A percentile compares a stretch with the other conserved stretches of the same genome.
phyloP scores from a whole-genome alignment of 2,797 vertebrate genomes.

The Bradypus variegatus region DNA sequence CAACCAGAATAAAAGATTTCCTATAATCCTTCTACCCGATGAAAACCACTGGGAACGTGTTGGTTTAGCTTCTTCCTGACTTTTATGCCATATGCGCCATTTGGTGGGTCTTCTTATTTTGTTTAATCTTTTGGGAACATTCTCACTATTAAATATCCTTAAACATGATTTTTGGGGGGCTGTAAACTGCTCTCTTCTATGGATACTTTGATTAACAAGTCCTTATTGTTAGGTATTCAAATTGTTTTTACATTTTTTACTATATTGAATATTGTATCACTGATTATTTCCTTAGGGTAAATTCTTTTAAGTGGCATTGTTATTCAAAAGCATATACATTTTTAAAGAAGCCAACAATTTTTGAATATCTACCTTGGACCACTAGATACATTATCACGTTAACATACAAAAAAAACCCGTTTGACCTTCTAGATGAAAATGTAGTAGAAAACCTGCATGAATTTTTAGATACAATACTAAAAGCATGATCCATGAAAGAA shows the following conservation, averaged over 20 bases:
- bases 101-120: background rate
- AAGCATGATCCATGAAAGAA: background rate
- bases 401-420: background rate
- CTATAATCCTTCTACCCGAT: background rate
- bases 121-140: background rate
- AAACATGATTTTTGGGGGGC: background rate
- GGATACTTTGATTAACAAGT: background rate
- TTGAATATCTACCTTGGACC: background rate
- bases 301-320: background rate
- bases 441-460: background rate
- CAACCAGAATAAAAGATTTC: constrained; percentile 4
- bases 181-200: background rate
- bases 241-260: background rate
- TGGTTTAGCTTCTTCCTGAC: background rate
- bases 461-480: background rate
- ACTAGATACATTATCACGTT: background rate
- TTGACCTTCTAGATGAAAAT: background rate
- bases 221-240: background rate
- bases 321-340: background rate
- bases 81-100: background rate
- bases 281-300: background rate
- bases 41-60: background rate
- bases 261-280: background rate
- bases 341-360: background rate
- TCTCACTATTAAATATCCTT: background rate